These are phyloP conservation scores for Sandelia bainsii DNA, from an alignment of 2,797 vertebrate species.

Conservation along the genomic window DNA sequence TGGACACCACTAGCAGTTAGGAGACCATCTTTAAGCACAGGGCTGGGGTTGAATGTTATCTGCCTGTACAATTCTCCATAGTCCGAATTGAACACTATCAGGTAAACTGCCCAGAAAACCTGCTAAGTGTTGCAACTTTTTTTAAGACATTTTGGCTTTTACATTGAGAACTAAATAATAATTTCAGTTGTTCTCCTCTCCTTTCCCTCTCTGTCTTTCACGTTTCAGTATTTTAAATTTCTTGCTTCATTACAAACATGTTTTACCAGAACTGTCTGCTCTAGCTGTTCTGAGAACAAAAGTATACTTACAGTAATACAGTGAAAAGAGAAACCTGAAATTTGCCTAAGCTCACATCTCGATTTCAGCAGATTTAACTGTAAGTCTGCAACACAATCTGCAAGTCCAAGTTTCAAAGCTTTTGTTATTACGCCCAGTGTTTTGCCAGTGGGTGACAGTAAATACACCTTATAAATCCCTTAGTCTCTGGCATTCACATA, in stretches of 20 bases:
- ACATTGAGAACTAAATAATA: too few species aligned
- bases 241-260: not conserved
- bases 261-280: conserved; percentile 14
- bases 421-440: not conserved
- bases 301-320: not conserved
- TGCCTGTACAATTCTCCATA: too few species aligned
- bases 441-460: not conserved
- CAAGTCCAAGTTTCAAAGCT: not conserved
- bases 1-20: too few species aligned
- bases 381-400: conserved; percentile 37
- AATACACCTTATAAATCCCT: not conserved
- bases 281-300: conserved; percentile 15
- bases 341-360: conserved; percentile 20
- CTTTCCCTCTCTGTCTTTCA: not conserved
- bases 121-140: too few species aligned
- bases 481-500: not conserved
- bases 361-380: not conserved
- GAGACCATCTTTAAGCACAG: too few species aligned
- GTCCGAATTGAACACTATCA: too few species aligned
- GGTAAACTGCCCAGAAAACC: too few species aligned
- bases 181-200: not conserved
- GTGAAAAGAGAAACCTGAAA: not conserved
- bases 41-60: too few species aligned
- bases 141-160: too few species aligned
- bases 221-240: fast-evolving